Percentiles rank a stretch among this genome's conserved stretches.
Evolutionary conservation across 1,140 invertebrate genomes (phyloP).

Genomic region (Ptiloglossa arizonensis): DNA sequence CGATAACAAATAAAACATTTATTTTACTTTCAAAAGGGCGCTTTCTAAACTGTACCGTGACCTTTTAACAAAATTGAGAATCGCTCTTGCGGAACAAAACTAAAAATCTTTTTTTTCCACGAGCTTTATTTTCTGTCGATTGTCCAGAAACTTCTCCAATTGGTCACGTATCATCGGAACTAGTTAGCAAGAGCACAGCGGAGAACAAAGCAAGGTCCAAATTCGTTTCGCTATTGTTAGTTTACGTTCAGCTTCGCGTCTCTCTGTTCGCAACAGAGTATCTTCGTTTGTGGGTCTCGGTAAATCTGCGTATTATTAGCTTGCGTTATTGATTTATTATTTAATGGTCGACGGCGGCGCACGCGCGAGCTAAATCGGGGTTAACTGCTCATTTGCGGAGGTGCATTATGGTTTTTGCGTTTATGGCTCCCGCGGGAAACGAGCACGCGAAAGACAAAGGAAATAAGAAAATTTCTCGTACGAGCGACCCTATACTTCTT

Average conservation of each 20-base stretch:
- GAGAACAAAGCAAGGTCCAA: constrained; percentile 31
- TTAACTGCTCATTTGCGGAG: constrained; percentile 73
- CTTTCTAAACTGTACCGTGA: too few species aligned
- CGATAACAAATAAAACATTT: too few species aligned
- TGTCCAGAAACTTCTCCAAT: too few species aligned
- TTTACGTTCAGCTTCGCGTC: background rate
- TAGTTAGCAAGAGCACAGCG: constrained; percentile 50
- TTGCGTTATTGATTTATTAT: constrained; percentile 75
- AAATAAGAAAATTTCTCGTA: background rate
- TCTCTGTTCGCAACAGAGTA: constrained; percentile 15
- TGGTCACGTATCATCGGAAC: background rate
- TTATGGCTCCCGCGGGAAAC: constrained; percentile 46
- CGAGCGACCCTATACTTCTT: too few species aligned
- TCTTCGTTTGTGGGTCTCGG: constrained; percentile 48
- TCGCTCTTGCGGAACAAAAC: too few species aligned
- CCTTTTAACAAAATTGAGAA: too few species aligned
- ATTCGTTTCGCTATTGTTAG: constrained; percentile 12
- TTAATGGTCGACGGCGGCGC: constrained; percentile 65
- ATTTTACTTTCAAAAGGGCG: too few species aligned
- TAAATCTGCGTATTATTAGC: constrained; percentile 69
- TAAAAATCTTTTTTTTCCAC: too few species aligned
- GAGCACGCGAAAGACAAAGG: constrained; percentile 29
- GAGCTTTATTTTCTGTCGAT: too few species aligned
- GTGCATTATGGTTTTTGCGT: constrained; percentile 66
- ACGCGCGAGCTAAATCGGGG: constrained; percentile 72